Evolutionary conservation across 2,113 vertebrate genomes (phyloP), one percentile per base, ranked within the genome.

Genomic region (Thalassoma bifasciatum): DNA sequence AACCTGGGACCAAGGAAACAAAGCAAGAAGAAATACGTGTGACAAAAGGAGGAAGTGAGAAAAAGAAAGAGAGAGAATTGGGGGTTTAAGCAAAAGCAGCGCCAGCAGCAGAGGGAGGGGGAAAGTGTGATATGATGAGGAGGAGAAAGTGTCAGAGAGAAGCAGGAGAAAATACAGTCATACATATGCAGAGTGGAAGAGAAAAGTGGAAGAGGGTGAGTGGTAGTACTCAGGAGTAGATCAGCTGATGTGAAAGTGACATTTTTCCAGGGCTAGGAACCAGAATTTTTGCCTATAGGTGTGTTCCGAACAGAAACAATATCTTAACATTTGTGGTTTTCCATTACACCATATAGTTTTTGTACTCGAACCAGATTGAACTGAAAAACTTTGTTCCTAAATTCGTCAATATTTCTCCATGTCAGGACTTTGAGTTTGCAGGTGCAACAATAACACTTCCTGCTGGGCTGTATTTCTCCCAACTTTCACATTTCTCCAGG

Each of bases 101-200:
- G 75, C 66, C 2, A n/a, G 73, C 66, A 69, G 54, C 23, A 64
- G 26, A 65, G 49, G 69, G 49, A 74, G 16, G 59, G 26, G 78
- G 9, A 44, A 21, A 52, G 38, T 37, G 38, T 37, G 71, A 60
- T 71, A 65, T 0, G 26, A 36, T 11, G 60, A 65, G n/a, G n/a
- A n/a, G 26, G 36, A 69, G 53, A 69, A 66, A 50, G 30, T 4
- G 40, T 69, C 38, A 61, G 57, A 73, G 40, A 62, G 53, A 72
- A 30, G 22, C 46, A 60, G 47, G 1, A 51, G 46, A 50, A 79
- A 46, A 52, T n/a, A n/a, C 11, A 30, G 54, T 44, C 30, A 62
- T 9, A 67, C 44, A 36, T 46, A 46, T 46, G 16, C 44, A 46
- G 14, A 46, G 44, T 19, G 44, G 6, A n/a, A n/a, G n/a, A 46